These are phyloP conservation scores for Uloborus diversus DNA, from an alignment of 1,140 invertebrate species.

Conservation along the genomic window DNA sequence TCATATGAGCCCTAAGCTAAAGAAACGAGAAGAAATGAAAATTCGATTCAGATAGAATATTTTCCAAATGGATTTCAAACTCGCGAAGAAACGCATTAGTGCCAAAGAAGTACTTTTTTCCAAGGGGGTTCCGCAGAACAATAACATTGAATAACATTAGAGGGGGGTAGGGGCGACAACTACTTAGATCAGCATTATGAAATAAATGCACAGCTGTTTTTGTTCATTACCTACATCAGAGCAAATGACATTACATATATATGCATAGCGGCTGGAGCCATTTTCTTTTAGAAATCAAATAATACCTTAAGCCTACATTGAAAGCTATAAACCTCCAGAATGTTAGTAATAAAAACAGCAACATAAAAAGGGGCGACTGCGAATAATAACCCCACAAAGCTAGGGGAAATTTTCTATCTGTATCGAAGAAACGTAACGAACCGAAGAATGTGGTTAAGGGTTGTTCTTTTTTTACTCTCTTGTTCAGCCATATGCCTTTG, in stretches of 20 bases:
- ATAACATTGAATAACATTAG: conserved; percentile 1
- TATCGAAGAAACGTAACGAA: conserved; percentile 31
- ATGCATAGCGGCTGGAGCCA: background rate
- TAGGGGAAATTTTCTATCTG: background rate
- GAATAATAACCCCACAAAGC: conserved; percentile 37
- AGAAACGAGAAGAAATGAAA: background rate
- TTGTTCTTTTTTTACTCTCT: conserved; percentile 16
- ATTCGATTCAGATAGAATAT: conserved; percentile 20
- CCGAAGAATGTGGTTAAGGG: conserved; percentile 25
- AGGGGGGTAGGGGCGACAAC: conserved; percentile 7
- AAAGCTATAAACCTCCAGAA: conserved; percentile 44
- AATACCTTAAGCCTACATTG: conserved; percentile 44
- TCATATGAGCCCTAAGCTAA: background rate
- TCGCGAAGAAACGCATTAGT: background rate
- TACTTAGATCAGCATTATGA: conserved; percentile 38
- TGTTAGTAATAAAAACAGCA: conserved; percentile 24
- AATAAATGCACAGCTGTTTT: conserved; percentile 11
- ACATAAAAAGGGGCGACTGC: background rate
- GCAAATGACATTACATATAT: conserved; percentile 39
- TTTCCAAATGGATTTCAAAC: conserved; percentile 14
- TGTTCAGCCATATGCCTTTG: conserved; percentile 42
- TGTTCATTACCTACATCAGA: conserved; percentile 38
- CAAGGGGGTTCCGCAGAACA: conserved; percentile 3
- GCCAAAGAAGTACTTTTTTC: background rate
- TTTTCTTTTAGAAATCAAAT: conserved; percentile 30